phyloP scores from a whole-genome alignment of 2,888 invertebrate species.

The Metopia argyrocephala region DNA sequence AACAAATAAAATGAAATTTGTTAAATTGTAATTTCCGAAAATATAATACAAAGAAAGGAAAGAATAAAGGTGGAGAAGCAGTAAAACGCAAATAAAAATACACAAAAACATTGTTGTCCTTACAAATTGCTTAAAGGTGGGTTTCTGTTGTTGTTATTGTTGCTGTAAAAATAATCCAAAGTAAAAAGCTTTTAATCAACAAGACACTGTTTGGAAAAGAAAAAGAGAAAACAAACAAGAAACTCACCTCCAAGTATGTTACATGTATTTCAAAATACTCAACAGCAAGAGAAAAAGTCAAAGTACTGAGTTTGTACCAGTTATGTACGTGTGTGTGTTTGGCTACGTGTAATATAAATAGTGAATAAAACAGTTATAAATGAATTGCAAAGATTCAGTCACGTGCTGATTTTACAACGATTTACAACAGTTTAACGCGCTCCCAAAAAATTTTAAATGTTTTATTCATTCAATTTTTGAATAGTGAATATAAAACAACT shows the following conservation, averaged over 20 bases:
- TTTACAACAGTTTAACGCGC: slow-evolving; percentile 30
- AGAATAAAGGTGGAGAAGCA: slow-evolving; percentile 10
- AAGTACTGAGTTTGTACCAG: background rate
- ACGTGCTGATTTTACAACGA: slow-evolving; percentile 58
- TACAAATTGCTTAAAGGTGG: slow-evolving; percentile 62
- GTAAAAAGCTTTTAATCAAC: background rate
- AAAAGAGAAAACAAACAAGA: slow-evolving; percentile 11
- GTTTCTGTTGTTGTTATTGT: slow-evolving; percentile 5
- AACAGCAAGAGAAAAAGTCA: background rate
- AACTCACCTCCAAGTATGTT: slow-evolving; percentile 22
- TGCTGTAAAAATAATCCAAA: slow-evolving; percentile 6
- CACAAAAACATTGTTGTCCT: slow-evolving; percentile 35
- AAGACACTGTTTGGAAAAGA: too few relatives aligned
- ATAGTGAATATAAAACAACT: too few relatives aligned
- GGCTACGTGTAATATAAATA: background rate
- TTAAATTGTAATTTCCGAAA: too few relatives aligned
- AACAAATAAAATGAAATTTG: background rate
- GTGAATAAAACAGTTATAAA: slow-evolving; percentile 46
- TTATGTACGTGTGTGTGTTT: background rate
- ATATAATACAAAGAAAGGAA: background rate
- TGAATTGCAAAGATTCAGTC: slow-evolving; percentile 57
- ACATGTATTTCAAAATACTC: too few relatives aligned
- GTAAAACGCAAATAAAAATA: background rate
- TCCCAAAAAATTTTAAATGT: too few relatives aligned
- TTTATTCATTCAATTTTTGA: background rate